A percentile compares a stretch with the other conserved stretches of the same genome.
phyloP scores from a whole-genome alignment of 2,888 invertebrate genomes.

The Orchesella flavescens region DNA sequence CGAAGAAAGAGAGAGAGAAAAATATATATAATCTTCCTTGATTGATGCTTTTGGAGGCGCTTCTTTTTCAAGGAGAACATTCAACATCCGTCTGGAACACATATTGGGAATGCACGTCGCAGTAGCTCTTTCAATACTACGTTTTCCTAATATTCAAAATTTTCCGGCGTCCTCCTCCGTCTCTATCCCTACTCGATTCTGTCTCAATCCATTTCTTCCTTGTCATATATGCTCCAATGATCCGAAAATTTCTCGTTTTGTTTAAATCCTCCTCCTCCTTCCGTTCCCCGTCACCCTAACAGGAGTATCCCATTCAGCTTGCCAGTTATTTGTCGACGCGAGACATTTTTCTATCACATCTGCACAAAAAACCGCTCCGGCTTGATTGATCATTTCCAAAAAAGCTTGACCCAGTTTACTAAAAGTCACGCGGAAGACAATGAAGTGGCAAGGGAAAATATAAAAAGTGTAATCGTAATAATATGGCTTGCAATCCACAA shows the following conservation, averaged over 20 bases:
- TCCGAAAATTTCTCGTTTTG: neutral
- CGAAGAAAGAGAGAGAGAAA: neutral
- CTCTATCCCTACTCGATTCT: too few species aligned
- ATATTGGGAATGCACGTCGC: too few species aligned
- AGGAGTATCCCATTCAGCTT: conserved; percentile 14
- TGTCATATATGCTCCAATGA: neutral
- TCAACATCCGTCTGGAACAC: too few species aligned
- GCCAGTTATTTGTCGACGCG: neutral
- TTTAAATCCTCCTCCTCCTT: conserved; percentile 16
- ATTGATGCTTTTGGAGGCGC: conserved; percentile 23
- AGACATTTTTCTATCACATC: neutral
- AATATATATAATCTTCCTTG: conserved; percentile 12
- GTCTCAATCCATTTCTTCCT: neutral
- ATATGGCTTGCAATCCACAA: conserved; percentile 41
- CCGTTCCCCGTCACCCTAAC: conserved; percentile 12
- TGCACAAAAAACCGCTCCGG: neutral
- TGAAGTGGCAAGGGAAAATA: neutral
- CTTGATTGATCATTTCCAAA: conserved; percentile 42
- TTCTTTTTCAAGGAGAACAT: too few species aligned
- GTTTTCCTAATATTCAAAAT: too few species aligned
- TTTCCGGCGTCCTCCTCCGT: too few species aligned
- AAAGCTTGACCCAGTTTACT: conserved; percentile 30
- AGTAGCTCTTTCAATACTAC: too few species aligned
- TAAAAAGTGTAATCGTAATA: conserved; percentile 27
- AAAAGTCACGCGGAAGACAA: conserved; percentile 23